phyloP scores from a whole-genome alignment of 2,797 vertebrate genomes.

The Enteromius argenteus region DNA sequence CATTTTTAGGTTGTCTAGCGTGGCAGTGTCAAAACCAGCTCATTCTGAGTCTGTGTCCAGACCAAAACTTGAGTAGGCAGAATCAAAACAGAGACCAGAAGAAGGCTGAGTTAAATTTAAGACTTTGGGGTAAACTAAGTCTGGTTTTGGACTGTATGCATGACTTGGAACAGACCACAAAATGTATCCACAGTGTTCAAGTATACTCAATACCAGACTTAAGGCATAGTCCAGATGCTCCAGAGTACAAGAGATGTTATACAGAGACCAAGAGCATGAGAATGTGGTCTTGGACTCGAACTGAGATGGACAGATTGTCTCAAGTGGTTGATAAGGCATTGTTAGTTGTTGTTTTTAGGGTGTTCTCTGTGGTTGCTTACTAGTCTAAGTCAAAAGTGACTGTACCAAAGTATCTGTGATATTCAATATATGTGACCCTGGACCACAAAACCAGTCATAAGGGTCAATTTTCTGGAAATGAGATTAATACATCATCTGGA shows the following conservation, averaged over 20 bases:
- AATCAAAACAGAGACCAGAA: background rate
- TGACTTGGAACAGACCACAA: background rate
- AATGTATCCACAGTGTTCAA: background rate
- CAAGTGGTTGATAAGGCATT: background rate
- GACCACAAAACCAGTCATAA: no score
- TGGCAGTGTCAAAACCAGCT: background rate
- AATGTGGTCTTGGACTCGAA: background rate
- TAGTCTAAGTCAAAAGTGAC: background rate
- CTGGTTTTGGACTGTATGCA: background rate
- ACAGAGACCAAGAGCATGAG: background rate
- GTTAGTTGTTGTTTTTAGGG: background rate
- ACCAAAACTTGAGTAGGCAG: background rate
- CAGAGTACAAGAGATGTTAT: background rate
- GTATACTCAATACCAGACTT: background rate
- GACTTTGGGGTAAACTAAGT: background rate
- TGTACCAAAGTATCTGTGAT: background rate
- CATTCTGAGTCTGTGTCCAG: no score
- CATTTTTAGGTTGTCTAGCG: background rate
- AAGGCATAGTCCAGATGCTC: background rate
- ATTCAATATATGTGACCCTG: no score
- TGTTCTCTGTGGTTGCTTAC: background rate
- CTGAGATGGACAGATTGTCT: background rate
- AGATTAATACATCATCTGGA: no score
- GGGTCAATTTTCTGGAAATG: no score
- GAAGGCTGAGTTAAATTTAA: background rate